Conservation (phyloP, 2,888 invertebrate genomes). For the Sceliomorpha sp. region DNA sequence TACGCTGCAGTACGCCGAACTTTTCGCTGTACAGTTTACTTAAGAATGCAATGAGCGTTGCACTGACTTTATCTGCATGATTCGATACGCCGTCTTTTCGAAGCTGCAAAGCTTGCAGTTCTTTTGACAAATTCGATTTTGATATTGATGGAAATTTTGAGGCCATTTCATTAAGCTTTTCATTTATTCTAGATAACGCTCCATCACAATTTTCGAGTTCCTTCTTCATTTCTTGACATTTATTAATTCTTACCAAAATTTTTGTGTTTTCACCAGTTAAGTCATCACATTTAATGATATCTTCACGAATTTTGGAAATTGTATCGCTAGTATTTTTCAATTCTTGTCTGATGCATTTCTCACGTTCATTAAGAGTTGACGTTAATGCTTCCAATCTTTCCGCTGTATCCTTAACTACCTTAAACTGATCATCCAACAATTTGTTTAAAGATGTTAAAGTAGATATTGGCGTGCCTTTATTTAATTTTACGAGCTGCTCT, state of each 20-base stretch:
- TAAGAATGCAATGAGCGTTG: conserved; percentile 88
- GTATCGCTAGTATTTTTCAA: conserved; percentile 87
- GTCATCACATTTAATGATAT: conserved; percentile 93
- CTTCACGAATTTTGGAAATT: conserved; percentile 88
- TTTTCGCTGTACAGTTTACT: conserved; percentile 94
- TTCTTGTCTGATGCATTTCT: conserved; percentile 86
- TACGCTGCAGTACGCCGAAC: conserved; percentile 89
- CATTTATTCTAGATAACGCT: conserved; percentile 86
- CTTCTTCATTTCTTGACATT: conserved; percentile 86
- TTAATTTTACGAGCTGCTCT: conserved; percentile 88
- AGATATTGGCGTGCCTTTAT: conserved; percentile 86
- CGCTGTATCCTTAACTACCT: conserved; percentile 87
- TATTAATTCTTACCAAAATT: conserved; percentile 89
- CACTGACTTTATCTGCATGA: conserved; percentile 89
- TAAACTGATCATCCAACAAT: conserved; percentile 88
- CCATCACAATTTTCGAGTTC: conserved; percentile 86
- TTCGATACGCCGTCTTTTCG: conserved; percentile 89
- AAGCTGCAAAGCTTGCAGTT: conserved; percentile 90
- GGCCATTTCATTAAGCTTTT: conserved; percentile 87
- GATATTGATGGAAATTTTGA: conserved; percentile 88
- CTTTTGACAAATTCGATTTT: conserved; percentile 89
- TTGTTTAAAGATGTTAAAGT: conserved; percentile 85
- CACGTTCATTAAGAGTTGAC: conserved; percentile 87
- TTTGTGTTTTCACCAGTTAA: conserved; percentile 92
- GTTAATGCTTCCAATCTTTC: conserved; percentile 88